Percentiles rank a stretch among this genome's conserved stretches.
Conservation (phyloP, 2,888 invertebrate species). For the Trichogramma evanescens region DNA sequence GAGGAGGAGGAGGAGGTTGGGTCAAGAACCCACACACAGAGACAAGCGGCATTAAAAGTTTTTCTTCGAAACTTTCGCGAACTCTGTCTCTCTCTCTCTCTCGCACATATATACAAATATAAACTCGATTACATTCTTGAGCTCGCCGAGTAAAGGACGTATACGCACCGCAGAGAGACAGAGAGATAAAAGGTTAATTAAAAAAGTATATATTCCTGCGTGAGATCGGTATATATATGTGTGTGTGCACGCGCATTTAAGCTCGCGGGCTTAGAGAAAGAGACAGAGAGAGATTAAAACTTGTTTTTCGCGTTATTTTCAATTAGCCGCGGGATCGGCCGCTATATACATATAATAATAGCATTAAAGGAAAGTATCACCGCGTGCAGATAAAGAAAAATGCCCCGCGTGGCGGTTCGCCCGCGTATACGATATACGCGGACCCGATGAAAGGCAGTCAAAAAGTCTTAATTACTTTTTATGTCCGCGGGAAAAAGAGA, state of each 20-base stretch:
- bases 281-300: neutral
- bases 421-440: neutral
- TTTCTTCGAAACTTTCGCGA: neutral
- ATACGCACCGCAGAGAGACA: neutral
- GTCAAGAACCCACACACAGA: too few species aligned
- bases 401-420: neutral
- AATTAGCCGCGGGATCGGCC: slow-evolving; percentile 2
- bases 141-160: neutral
- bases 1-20: too few species aligned
- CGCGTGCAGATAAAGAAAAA: neutral
- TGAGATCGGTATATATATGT: neutral
- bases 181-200: too few species aligned
- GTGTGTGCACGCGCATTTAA: neutral
- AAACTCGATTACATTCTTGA: neutral
- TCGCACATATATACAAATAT: neutral
- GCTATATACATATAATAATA: neutral
- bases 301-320: neutral
- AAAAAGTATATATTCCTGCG: too few species aligned
- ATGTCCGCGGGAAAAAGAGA: neutral
- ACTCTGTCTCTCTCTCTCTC: neutral
- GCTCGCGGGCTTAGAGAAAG: neutral
- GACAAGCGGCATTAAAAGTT: neutral
- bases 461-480: slow-evolving; percentile 19
- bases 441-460: neutral
- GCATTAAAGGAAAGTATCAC: neutral